These are phyloP conservation scores for Cyanistes caeruleus DNA, from an alignment of 2,113 vertebrate species.

Conservation along the genomic window DNA sequence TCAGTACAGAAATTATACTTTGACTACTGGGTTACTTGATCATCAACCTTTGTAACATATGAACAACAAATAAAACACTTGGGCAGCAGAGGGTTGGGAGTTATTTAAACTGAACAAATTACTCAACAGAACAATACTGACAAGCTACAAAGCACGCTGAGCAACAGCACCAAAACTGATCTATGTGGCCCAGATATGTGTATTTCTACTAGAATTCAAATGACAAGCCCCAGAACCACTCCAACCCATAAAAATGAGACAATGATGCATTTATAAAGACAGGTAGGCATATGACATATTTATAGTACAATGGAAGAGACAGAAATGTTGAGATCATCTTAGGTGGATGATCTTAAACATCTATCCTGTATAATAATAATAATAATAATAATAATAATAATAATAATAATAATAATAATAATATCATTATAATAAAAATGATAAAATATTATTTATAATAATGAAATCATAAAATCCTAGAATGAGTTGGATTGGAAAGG, in stretches of 20 bases:
- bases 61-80: not conserved
- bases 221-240: not conserved
- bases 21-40: constrained; percentile 1
- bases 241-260: not conserved
- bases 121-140: not conserved
- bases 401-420: too few relatives aligned
- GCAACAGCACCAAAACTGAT: not conserved
- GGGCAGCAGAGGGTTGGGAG: not conserved
- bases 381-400: too few relatives aligned
- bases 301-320: rapidly evolving
- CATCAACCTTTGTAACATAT: constrained; percentile 65
- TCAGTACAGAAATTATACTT: constrained; percentile 10
- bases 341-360: not conserved
- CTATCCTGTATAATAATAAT: not conserved
- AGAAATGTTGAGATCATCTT: not conserved
- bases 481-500: not conserved
- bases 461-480: too few relatives aligned
- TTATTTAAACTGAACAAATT: not conserved
- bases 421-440: too few relatives aligned
- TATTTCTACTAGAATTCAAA: not conserved
- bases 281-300: rapidly evolving
- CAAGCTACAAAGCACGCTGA: not conserved
- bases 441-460: too few relatives aligned
- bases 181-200: not conserved
- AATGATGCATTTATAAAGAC: not conserved